Conservation (phyloP, 30 jellyfish, hydroid and myxozoan genomes). For the Pelagia noctiluca region DNA sequence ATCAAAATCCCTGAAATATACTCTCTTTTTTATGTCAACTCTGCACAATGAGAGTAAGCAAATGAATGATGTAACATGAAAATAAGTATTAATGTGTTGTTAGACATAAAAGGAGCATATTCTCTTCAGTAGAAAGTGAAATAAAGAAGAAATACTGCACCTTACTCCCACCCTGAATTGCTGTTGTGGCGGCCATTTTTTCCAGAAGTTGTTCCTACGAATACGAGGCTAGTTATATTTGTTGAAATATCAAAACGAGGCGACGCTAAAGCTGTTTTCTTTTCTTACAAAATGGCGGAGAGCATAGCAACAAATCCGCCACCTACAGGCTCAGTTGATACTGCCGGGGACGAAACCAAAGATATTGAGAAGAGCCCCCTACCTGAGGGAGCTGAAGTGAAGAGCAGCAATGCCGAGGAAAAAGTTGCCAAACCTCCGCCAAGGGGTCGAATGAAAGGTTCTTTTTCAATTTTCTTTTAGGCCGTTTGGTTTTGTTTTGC, state of each 20-base stretch:
- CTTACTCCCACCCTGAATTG: constrained; percentile 1
- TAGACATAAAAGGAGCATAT: neutral
- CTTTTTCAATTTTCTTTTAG: too few species aligned
- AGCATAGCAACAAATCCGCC: constrained; percentile 34
- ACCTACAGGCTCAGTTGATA: constrained; percentile 9
- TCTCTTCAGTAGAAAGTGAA: neutral
- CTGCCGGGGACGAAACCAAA: neutral
- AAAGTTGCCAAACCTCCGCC: neutral
- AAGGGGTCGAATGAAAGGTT: neutral
- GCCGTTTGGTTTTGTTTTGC: too few species aligned
- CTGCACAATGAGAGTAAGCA: neutral
- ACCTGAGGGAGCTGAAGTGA: constrained; percentile 11
- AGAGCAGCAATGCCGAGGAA: neutral
- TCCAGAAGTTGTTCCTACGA: neutral
- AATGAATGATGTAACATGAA: neutral
- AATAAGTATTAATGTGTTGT: neutral
- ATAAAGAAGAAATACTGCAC: neutral
- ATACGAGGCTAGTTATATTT: neutral
- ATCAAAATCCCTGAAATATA: neutral
- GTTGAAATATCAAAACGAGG: neutral
- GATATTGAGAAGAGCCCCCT: constrained; percentile 8
- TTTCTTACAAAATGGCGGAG: constrained; percentile 56
- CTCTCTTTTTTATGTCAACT: neutral
- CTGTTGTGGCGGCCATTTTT: constrained; percentile 35
- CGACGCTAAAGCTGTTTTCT: neutral